Evolutionary conservation across 2,797 vertebrate genomes (phyloP), one percentile per base, ranked within the genome.

Genomic region (Hozukius guyotensis): DNA sequence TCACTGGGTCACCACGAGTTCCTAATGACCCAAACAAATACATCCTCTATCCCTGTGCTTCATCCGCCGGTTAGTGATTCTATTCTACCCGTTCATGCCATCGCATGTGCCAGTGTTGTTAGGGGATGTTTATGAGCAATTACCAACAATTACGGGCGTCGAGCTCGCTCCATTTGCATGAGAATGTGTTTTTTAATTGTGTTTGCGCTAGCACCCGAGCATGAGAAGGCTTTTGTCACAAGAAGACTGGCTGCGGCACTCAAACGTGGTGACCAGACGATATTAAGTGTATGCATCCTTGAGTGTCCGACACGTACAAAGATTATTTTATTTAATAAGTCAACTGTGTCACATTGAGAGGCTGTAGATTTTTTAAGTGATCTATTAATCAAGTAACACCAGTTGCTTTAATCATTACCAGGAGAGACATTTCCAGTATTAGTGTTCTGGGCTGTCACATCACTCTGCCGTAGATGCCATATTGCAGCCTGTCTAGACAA

Each of bases 1-100:
- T 93, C 91, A 91, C 81, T 90, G 89, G 91, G 91, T 91, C 92
- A 92, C 68, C 80, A 83, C 82, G 77, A 90, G 86, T 70, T 91
- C 81, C 88, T 92, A 93, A 93, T 91, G 89, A 92, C 83, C 87
- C 82, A 82, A 90, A 93, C 88, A 93, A 93, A 92, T 81, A 85
- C 84, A 87, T 84, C 81, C 80, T 86, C 85, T 86, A 75, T 91
- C 75, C 84, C 59, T 36, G 78, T n/a, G 69, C 75, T 85, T 83
- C 78, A 83, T 84, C 75, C 77, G 73, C 83, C 65, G 85, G 80
- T 27, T 36, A 73, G 46, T 88, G 82, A 89, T 85, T 88, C 74
- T 25, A 34, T 60, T 42, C 85, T 84, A 59, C 79, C 68, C 5
- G 27, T 91, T 86, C 77, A 49, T 89, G 84, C 82, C 78, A 75